phyloP scores from a whole-genome alignment of 2,888 invertebrate genomes.

The Diachrysia chrysitis region DNA sequence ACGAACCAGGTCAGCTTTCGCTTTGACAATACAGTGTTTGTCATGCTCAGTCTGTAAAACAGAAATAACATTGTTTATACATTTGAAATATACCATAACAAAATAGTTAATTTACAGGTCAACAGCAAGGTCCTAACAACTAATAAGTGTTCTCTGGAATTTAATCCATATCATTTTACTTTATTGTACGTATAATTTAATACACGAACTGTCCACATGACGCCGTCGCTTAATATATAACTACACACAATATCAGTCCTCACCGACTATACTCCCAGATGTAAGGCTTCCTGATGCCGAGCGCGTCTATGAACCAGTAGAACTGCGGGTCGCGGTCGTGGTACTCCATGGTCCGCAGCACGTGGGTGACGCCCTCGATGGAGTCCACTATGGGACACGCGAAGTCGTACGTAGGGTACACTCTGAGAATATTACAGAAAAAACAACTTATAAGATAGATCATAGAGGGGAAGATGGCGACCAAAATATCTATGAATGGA shows the following conservation, averaged over 20 bases:
- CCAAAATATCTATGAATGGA: too few relatives aligned
- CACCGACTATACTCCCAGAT: slow-evolving; percentile 97
- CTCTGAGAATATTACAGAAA: slow-evolving; percentile 92
- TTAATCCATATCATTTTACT: too few relatives aligned
- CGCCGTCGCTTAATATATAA: background rate
- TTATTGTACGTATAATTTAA: background rate
- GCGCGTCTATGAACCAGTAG: slow-evolving; percentile 98
- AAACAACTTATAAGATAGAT: too few relatives aligned
- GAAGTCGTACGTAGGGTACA: slow-evolving; percentile 99
- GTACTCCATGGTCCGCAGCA: slow-evolving; percentile 99
- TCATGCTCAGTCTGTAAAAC: slow-evolving; percentile 95
- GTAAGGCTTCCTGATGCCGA: slow-evolving; percentile 95
- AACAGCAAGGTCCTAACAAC: too few relatives aligned
- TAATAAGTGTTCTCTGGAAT: too few relatives aligned
- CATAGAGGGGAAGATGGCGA: too few relatives aligned
- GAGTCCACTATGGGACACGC: slow-evolving; percentile 99
- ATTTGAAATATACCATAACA: too few relatives aligned
- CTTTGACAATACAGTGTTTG: slow-evolving; percentile 99
- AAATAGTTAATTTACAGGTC: too few relatives aligned
- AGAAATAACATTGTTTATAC: slow-evolving; percentile 35
- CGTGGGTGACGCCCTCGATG: slow-evolving; percentile 99
- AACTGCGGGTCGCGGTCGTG: slow-evolving; percentile 99
- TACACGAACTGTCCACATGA: too few relatives aligned
- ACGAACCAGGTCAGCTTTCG: slow-evolving; percentile 99
- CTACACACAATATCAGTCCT: slow-evolving; percentile 8